Conservation (phyloP, 2,797 vertebrate species). For the Pseudochirops corinnae region DNA sequence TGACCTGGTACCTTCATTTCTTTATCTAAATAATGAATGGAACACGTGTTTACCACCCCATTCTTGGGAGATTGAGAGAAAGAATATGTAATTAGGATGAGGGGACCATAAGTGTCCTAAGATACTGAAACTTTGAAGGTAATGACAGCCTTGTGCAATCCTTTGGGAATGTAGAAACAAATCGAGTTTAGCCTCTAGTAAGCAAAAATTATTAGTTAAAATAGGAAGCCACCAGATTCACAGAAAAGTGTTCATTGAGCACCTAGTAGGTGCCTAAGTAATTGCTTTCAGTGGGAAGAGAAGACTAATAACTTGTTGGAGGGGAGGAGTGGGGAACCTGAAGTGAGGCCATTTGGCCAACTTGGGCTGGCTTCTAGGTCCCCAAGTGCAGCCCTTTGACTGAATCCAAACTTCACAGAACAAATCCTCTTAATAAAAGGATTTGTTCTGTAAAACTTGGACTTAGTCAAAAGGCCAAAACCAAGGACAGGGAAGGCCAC, state of each 20-base stretch:
- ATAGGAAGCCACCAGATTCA: not conserved
- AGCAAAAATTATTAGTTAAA: not conserved
- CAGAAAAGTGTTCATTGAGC: not conserved
- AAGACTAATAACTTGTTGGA: not conserved
- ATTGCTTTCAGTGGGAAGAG: not conserved
- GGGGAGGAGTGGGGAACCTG: not conserved
- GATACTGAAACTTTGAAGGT: not conserved
- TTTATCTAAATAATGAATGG: slow-evolving; percentile 72
- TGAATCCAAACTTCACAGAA: too few relatives aligned
- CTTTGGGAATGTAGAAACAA: not conserved
- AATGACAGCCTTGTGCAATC: not conserved
- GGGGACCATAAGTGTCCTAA: slow-evolving; percentile 10
- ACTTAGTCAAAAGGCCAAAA: too few relatives aligned
- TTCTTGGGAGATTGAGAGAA: slow-evolving; percentile 19
- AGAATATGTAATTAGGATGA: slow-evolving; percentile 41
- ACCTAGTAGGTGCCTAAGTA: not conserved
- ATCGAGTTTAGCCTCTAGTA: not conserved
- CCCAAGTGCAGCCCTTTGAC: too few relatives aligned
- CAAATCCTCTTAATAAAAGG: too few relatives aligned
- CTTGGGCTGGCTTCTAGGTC: too few relatives aligned
- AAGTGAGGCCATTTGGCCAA: too few relatives aligned
- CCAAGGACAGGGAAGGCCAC: too few relatives aligned
- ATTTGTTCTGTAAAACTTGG: too few relatives aligned
- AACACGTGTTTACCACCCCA: slow-evolving; percentile 3
- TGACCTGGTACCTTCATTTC: slow-evolving; percentile 61